Percentiles rank a stretch among this genome's conserved stretches.
These are phyloP conservation scores for Loriculus beryllinus DNA, from an alignment of 2,797 vertebrate species.

Conservation along the genomic window DNA sequence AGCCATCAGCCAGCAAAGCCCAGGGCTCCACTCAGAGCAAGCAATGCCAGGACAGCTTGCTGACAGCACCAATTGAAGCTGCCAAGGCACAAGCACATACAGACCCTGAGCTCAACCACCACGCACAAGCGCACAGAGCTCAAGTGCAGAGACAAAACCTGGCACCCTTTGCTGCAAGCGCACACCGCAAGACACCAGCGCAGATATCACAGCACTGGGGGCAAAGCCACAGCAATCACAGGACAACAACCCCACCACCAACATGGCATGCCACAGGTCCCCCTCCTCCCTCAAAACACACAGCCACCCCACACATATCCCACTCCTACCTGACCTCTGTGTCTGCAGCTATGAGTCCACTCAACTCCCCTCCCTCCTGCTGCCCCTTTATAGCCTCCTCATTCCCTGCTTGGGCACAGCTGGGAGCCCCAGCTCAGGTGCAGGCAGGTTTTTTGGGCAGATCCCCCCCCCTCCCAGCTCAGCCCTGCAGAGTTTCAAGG, in stretches of 20 bases:
- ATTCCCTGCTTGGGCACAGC: background rate
- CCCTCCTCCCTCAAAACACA: accelerated
- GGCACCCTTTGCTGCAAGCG: accelerated
- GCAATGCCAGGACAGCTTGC: background rate
- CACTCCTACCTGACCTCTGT: accelerated
- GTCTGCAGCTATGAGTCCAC: accelerated
- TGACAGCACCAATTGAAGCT: accelerated
- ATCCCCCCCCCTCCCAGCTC: background rate
- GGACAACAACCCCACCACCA: accelerated
- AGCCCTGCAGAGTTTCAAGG: background rate
- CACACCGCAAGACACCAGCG: accelerated
- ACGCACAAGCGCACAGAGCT: accelerated
- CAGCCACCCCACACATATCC: accelerated
- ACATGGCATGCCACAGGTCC: background rate
- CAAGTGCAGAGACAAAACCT: background rate
- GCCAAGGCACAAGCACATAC: background rate
- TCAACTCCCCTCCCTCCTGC: accelerated
- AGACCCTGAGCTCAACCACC: accelerated
- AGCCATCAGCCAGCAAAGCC: background rate
- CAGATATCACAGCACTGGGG: background rate
- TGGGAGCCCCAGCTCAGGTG: background rate
- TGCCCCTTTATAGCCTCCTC: background rate
- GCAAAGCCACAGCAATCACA: accelerated
- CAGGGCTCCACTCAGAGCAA: accelerated
- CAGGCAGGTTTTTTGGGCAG: background rate